phyloP scores from a whole-genome alignment of 2,888 invertebrate genomes.

The Nymphalis polychloros region DNA sequence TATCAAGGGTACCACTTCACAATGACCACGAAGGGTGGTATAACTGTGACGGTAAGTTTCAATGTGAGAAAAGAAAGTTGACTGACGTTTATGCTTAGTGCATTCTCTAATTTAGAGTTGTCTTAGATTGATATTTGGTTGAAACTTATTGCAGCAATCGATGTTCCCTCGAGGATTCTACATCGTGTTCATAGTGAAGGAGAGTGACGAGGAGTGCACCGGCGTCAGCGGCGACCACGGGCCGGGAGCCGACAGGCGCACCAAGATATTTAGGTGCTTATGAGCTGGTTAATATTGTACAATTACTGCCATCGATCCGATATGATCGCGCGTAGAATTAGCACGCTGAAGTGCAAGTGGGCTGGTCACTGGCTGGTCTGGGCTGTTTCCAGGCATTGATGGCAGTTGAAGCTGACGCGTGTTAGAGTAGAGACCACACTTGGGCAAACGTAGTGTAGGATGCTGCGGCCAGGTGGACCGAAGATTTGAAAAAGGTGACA shows the following conservation, averaged over 20 bases:
- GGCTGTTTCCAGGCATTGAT: too few relatives aligned
- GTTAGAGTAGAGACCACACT: too few relatives aligned
- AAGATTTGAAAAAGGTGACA: too few relatives aligned
- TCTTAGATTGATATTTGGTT: too few relatives aligned
- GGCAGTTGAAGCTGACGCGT: too few relatives aligned
- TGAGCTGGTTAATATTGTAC: not conserved
- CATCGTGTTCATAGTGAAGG: slow-evolving; percentile 86
- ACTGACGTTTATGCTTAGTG: not conserved
- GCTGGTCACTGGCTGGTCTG: too few relatives aligned
- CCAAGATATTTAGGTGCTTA: slow-evolving; percentile 46
- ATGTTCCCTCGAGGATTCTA: slow-evolving; percentile 86
- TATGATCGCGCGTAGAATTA: too few relatives aligned
- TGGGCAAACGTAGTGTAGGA: too few relatives aligned
- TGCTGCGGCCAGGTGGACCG: too few relatives aligned
- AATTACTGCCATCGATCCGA: not conserved
- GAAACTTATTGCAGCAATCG: slow-evolving; percentile 76
- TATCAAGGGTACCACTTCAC: slow-evolving; percentile 90
- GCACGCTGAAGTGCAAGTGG: too few relatives aligned
- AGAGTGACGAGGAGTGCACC: slow-evolving; percentile 80
- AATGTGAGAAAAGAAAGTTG: not conserved
- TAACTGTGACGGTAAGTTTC: slow-evolving; percentile 86
- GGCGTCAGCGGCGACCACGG: slow-evolving; percentile 37
- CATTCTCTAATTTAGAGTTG: too few relatives aligned
- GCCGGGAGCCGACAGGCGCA: slow-evolving; percentile 31
- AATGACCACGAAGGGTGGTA: slow-evolving; percentile 88